phyloP scores from a whole-genome alignment of 2,113 vertebrate species.

The Apistogramma diplotaenia region DNA sequence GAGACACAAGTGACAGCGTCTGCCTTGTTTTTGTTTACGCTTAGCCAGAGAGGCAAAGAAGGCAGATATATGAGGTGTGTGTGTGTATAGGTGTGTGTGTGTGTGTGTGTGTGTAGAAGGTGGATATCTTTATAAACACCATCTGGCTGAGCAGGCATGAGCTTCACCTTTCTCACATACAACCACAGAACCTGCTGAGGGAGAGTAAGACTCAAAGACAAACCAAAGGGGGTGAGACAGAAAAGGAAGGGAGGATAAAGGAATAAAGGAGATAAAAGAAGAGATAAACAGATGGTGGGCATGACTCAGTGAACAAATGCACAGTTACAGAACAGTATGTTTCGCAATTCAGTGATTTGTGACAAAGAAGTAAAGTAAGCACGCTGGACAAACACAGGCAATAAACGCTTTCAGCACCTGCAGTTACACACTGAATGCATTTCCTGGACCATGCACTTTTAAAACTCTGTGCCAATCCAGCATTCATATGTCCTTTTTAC shows the following conservation, averaged over 20 bases:
- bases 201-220: not conserved
- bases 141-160: constrained; percentile 77
- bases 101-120: not conserved
- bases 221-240: not conserved
- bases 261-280: not conserved
- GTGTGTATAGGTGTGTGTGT: not conserved
- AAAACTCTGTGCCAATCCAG: too few species aligned
- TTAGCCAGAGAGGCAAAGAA: not conserved
- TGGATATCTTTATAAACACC: constrained; percentile 74
- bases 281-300: constrained; percentile 27
- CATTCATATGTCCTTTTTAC: not conserved
- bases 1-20: not conserved
- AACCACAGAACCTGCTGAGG: constrained; percentile 34
- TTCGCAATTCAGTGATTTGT: not conserved
- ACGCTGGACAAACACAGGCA: not conserved
- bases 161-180: constrained; percentile 50
- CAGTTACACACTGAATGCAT: not conserved
- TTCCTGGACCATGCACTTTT: too few species aligned
- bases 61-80: not conserved
- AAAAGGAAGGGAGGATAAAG: not conserved
- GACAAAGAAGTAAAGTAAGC: not conserved
- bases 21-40: not conserved
- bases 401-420: not conserved
- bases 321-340: not conserved
- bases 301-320: not conserved